Conservation (phyloP, 2,797 vertebrate species). For the Gobionotothen gibberifrons region DNA sequence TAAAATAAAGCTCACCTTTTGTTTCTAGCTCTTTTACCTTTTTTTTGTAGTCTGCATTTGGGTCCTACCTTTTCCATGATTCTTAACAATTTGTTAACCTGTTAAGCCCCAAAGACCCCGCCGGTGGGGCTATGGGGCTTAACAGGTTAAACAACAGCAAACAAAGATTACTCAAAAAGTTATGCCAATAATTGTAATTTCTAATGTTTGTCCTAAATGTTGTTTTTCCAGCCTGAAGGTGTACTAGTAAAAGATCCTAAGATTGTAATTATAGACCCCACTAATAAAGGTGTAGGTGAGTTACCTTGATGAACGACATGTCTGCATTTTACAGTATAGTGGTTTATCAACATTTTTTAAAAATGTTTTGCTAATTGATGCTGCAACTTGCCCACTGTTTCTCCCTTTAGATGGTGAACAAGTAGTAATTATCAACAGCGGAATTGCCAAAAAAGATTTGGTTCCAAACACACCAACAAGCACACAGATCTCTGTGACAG, state of each 20-base stretch:
- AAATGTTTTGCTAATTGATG: neutral
- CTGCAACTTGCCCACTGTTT: neutral
- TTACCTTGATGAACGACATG: neutral
- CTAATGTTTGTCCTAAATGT: neutral
- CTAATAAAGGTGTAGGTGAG: conserved; percentile 35
- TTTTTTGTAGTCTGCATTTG: too few species aligned
- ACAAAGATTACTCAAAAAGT: neutral
- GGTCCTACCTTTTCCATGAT: too few species aligned
- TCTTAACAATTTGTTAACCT: too few species aligned
- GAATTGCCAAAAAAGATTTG: conserved; percentile 69
- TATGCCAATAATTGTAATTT: neutral
- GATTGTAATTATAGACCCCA: conserved; percentile 78
- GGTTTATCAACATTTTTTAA: neutral
- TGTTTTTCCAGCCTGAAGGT: conserved; percentile 84
- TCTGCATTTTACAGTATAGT: neutral
- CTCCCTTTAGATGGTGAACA: conserved; percentile 81
- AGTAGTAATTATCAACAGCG: conserved; percentile 67
- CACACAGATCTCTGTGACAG: conserved; percentile 88
- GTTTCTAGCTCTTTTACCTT: too few species aligned
- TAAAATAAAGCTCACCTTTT: too few species aligned
- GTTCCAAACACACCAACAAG: conserved; percentile 85
- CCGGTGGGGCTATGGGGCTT: too few species aligned
- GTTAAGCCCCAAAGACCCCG: too few species aligned
- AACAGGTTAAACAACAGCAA: neutral
- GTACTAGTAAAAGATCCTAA: conserved; percentile 74